Conservation (phyloP, 2,113 vertebrate species). For the Corythornis vintsioides region DNA sequence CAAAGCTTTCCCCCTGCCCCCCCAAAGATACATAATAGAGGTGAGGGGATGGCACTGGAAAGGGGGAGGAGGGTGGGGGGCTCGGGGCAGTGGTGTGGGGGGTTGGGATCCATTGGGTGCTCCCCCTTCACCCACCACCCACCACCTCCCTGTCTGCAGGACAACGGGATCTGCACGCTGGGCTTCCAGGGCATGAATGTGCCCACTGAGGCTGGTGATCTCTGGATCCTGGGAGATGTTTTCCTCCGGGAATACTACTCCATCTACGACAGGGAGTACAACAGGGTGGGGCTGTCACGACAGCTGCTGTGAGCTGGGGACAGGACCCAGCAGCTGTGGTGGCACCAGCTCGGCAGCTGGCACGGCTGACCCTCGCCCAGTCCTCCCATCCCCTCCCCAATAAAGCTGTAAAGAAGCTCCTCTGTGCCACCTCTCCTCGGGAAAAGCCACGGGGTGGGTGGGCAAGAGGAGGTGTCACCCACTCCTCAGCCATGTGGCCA, state of each 20-base stretch:
- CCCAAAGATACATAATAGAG: background rate
- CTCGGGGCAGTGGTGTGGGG: background rate
- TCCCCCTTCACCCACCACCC: background rate
- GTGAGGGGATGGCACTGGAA: background rate
- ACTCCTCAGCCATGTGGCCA: background rate
- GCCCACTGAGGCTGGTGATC: background rate
- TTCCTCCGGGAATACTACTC: constrained; percentile 57
- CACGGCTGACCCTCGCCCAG: background rate
- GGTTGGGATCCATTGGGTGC: background rate
- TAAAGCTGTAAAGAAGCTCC: constrained; percentile 6
- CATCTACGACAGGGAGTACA: constrained; percentile 27
- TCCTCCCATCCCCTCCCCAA: background rate
- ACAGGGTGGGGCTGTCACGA: constrained; percentile 18
- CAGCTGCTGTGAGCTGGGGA: background rate
- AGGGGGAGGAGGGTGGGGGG: no score
- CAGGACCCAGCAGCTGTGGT: rapidly evolving
- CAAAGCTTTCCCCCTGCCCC: background rate
- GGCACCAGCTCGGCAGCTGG: background rate
- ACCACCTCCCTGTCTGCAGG: background rate
- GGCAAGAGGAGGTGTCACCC: no score
- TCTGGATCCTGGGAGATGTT: constrained; percentile 55
- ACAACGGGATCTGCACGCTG: background rate
- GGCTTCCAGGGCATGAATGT: background rate
- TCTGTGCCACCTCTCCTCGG: rapidly evolving
- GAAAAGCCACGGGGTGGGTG: background rate